A percentile compares a stretch with the other conserved stretches of the same genome.
phyloP scores from a whole-genome alignment of 1,140 invertebrate genomes.

The Drosophila kohkoa region DNA sequence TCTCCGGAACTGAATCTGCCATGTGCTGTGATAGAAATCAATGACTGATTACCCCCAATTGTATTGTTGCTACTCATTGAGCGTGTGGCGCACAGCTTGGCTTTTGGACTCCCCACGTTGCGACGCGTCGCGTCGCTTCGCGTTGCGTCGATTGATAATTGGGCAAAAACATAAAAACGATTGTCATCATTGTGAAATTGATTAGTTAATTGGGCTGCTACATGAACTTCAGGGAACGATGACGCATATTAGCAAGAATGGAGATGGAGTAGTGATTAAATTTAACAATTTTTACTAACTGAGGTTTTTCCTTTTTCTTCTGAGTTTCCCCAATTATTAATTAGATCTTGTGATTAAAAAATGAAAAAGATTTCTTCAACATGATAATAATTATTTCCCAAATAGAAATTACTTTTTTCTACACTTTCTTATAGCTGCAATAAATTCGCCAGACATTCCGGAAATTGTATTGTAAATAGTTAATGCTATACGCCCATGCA shows the following conservation, averaged over 20 bases:
- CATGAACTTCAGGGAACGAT: not conserved
- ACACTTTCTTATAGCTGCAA: not conserved
- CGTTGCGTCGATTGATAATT: not conserved
- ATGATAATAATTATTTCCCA: no score
- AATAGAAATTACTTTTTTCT: no score
- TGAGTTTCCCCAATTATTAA: no score
- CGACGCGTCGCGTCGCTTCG: no score
- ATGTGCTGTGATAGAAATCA: conserved; percentile 22
- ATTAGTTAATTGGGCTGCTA: conserved; percentile 3
- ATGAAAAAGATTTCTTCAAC: no score
- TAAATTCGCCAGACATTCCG: not conserved
- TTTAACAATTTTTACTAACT: no score
- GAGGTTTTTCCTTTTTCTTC: no score
- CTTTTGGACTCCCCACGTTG: conserved; percentile 3
- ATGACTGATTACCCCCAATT: conserved; percentile 54
- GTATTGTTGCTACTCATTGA: conserved; percentile 12
- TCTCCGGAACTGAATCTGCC: conserved; percentile 38
- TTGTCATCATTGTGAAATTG: conserved; percentile 28
- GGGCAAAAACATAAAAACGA: not conserved
- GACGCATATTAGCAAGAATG: not conserved
- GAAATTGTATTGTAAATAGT: conserved; percentile 17
- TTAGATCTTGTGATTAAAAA: no score
- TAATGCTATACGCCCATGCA: no score
- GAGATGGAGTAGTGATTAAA: not conserved
- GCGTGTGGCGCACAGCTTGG: not conserved